A percentile compares a stretch with the other conserved stretches of the same genome.
Conservation (phyloP, 1,140 invertebrate species). For the Chrysopa pallens region DNA sequence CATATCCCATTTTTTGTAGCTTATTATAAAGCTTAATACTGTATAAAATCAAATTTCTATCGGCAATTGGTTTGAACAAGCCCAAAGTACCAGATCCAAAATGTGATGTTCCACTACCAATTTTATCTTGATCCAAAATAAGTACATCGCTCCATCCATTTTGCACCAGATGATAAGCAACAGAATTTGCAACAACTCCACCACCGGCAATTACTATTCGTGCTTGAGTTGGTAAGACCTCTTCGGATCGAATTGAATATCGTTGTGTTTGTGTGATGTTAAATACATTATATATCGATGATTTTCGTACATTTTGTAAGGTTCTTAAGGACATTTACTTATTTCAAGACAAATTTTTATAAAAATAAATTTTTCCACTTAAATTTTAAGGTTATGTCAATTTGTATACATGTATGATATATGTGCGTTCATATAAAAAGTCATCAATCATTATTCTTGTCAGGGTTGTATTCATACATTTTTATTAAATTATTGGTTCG, state of each 20-base stretch:
- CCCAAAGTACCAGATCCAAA: slow-evolving; percentile 46
- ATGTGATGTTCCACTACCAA: slow-evolving; percentile 45
- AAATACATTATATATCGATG: too few relatives aligned
- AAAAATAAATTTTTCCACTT: too few relatives aligned
- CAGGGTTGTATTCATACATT: too few relatives aligned
- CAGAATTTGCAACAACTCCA: slow-evolving; percentile 43
- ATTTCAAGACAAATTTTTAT: too few relatives aligned
- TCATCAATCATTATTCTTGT: too few relatives aligned
- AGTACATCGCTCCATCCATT: slow-evolving; percentile 44
- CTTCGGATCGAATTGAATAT: neutral
- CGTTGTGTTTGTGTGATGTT: too few relatives aligned
- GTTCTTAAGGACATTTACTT: too few relatives aligned
- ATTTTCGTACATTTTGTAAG: too few relatives aligned
- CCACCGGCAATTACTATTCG: slow-evolving; percentile 47
- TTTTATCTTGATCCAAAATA: slow-evolving; percentile 42
- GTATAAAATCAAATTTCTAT: slow-evolving; percentile 37
- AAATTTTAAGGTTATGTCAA: too few relatives aligned
- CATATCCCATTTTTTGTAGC: slow-evolving; percentile 39
- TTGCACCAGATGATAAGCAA: slow-evolving; percentile 44
- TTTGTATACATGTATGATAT: too few relatives aligned
- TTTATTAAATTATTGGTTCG: too few relatives aligned
- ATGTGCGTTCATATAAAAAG: too few relatives aligned
- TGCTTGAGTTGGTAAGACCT: slow-evolving; percentile 23
- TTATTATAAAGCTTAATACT: slow-evolving; percentile 42
- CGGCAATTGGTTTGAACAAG: slow-evolving; percentile 35